Percentiles rank a stretch among this genome's conserved stretches.
These are phyloP conservation scores for Latheticus oryzae DNA, from an alignment of 2,888 invertebrate species.

Conservation along the genomic window DNA sequence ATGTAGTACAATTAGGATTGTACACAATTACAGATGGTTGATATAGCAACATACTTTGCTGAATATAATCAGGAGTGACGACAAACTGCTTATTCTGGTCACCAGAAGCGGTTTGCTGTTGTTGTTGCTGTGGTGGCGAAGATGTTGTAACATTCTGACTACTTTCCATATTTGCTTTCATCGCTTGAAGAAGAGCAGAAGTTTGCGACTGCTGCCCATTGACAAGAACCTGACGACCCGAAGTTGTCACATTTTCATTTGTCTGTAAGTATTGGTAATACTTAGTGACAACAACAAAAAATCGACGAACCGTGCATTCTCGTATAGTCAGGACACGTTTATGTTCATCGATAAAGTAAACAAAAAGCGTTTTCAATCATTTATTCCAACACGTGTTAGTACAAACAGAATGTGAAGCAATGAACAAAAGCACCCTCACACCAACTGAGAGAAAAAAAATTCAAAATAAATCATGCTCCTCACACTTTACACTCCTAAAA, in stretches of 20 bases:
- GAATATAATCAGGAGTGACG: slow-evolving; percentile 91
- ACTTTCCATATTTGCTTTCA: slow-evolving; percentile 60
- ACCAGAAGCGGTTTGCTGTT: slow-evolving; percentile 57
- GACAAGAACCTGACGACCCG: slow-evolving; percentile 60
- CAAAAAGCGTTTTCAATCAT: slow-evolving; percentile 33
- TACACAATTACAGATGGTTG: slow-evolving; percentile 66
- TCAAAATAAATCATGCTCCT: slow-evolving; percentile 18
- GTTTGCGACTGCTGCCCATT: slow-evolving; percentile 64
- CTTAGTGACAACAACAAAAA: slow-evolving; percentile 24
- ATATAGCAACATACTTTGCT: slow-evolving; percentile 83
- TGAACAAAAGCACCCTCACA: slow-evolving; percentile 19
- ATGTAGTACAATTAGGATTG: slow-evolving; percentile 63
- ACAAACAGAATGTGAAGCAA: slow-evolving; percentile 28
- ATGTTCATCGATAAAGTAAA: slow-evolving; percentile 18
- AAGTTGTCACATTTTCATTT: slow-evolving; percentile 40
- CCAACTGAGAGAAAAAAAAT: slow-evolving; percentile 2
- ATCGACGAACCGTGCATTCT: slow-evolving; percentile 24
- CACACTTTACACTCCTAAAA: slow-evolving; percentile 30
- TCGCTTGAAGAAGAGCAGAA: slow-evolving; percentile 60
- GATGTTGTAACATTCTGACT: slow-evolving; percentile 44
- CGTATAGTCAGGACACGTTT: slow-evolving; percentile 8
- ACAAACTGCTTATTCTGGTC: slow-evolving; percentile 76
- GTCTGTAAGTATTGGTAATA: slow-evolving; percentile 41
- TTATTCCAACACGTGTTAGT: slow-evolving; percentile 35
- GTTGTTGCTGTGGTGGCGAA: slow-evolving; percentile 42